Conservation (phyloP, 1,140 invertebrate genomes). For the Lepeophtheirus salmonis region DNA sequence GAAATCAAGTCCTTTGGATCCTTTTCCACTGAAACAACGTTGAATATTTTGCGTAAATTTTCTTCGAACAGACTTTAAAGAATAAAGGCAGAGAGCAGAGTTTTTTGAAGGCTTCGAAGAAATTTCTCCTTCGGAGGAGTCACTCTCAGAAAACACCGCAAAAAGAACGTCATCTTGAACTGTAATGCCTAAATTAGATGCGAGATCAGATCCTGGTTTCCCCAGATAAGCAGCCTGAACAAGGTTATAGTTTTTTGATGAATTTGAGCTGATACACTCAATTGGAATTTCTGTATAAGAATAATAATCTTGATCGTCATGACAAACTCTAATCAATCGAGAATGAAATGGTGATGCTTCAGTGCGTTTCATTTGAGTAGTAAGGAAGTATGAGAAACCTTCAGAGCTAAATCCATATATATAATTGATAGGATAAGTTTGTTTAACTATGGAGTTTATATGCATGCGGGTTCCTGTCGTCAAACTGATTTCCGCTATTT, state of each 20-base stretch:
- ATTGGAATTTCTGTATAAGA: slow-evolving; percentile 96
- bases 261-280: slow-evolving; percentile 58
- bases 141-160: slow-evolving; percentile 73
- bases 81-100: slow-evolving; percentile 82
- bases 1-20: slow-evolving; percentile 68
- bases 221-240: slow-evolving; percentile 82
- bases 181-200: slow-evolving; percentile 64
- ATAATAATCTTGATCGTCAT: slow-evolving; percentile 86
- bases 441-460: slow-evolving; percentile 69
- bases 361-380: slow-evolving; percentile 63
- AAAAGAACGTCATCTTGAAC: slow-evolving; percentile 83
- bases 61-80: slow-evolving; percentile 67
- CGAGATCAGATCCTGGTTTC: slow-evolving; percentile 72
- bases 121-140: slow-evolving; percentile 37
- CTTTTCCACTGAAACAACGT: slow-evolving; percentile 75
- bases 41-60: slow-evolving; percentile 97
- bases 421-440: slow-evolving; percentile 81
- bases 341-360: slow-evolving; percentile 55
- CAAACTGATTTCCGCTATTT: slow-evolving; percentile 69
- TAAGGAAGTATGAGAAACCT: slow-evolving; percentile 88
- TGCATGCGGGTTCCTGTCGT: slow-evolving; percentile 79
- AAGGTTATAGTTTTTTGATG: slow-evolving; percentile 59
- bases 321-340: slow-evolving; percentile 83
- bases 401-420: slow-evolving; percentile 88
- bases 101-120: slow-evolving; percentile 45